These are phyloP conservation scores for Theonella swinhoei DNA, from an alignment of 37 sponge, comb jelly and placozoan species.

Conservation along the genomic window DNA sequence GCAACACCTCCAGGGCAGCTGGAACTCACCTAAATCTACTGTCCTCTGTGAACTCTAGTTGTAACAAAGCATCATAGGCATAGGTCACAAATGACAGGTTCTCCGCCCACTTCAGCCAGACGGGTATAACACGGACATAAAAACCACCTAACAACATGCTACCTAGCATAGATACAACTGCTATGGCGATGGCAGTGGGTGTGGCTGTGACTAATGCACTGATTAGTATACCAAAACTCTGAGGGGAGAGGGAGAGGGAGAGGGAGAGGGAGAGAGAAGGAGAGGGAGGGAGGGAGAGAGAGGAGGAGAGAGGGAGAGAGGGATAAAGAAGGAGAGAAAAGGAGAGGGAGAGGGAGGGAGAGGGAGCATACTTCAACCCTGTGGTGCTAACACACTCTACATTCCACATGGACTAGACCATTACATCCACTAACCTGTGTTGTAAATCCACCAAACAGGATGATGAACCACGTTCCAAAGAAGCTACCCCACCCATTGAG, in stretches of 20 bases:
- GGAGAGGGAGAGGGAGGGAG: neutral
- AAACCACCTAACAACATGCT: constrained; percentile 81
- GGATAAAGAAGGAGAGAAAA: neutral
- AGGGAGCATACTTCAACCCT: neutral
- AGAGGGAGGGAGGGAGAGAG: neutral
- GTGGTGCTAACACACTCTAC: neutral
- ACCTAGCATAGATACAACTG: constrained; percentile 48
- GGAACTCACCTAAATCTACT: constrained; percentile 28
- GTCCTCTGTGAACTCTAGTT: constrained; percentile 43
- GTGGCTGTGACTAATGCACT: constrained; percentile 55
- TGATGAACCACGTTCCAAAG: constrained; percentile 41
- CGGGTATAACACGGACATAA: constrained; percentile 57
- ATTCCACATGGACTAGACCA: neutral
- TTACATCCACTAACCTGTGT: constrained; percentile 31
- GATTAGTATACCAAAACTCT: constrained; percentile 59
- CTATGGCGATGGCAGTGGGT: constrained; percentile 14
- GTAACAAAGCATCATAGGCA: constrained; percentile 47
- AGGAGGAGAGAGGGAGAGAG: neutral
- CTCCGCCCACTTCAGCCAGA: constrained; percentile 60
- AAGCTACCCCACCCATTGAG: constrained; percentile 36
- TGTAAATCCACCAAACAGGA: constrained; percentile 14
- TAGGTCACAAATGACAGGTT: constrained; percentile 70
- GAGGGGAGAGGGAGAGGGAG: neutral
- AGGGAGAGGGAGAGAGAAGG: neutral
- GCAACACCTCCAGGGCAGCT: neutral